These are phyloP conservation scores for Platorchestia sp. DNA, from an alignment of 1,140 invertebrate species.

Conservation along the genomic window DNA sequence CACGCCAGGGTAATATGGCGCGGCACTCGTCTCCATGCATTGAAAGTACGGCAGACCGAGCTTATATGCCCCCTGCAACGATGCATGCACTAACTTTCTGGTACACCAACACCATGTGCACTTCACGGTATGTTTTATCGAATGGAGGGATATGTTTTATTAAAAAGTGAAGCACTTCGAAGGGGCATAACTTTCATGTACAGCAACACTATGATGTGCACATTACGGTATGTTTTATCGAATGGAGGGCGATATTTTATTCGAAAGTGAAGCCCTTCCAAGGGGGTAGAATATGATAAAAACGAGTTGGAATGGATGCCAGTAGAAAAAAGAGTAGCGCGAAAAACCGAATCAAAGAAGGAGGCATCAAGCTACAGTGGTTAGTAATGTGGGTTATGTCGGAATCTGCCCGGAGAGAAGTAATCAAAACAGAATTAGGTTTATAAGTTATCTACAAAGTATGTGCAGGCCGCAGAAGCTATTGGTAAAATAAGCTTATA, in stretches of 20 bases:
- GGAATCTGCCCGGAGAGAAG: not conserved
- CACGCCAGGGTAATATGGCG: not conserved
- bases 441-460: not conserved
- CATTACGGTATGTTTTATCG: not conserved
- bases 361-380: not conserved
- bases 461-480: not conserved
- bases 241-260: not conserved
- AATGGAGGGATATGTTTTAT: not conserved
- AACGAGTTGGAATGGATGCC: not conserved
- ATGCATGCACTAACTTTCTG: not conserved
- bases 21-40: not conserved
- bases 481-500: not conserved
- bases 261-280: not conserved
- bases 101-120: not conserved
- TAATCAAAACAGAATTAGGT: not conserved
- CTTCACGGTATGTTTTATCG: not conserved
- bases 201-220: not conserved
- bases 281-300: not conserved
- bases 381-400: not conserved
- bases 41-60: slow-evolving; percentile 5
- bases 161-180: not conserved
- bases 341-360: not conserved
- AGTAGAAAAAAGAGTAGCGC: not conserved
- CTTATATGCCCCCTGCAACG: slow-evolving; percentile 5
- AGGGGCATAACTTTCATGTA: not conserved